phyloP scores from a whole-genome alignment of 2,888 invertebrate species.

The Scaptodrosophila latifasciaeformis region DNA sequence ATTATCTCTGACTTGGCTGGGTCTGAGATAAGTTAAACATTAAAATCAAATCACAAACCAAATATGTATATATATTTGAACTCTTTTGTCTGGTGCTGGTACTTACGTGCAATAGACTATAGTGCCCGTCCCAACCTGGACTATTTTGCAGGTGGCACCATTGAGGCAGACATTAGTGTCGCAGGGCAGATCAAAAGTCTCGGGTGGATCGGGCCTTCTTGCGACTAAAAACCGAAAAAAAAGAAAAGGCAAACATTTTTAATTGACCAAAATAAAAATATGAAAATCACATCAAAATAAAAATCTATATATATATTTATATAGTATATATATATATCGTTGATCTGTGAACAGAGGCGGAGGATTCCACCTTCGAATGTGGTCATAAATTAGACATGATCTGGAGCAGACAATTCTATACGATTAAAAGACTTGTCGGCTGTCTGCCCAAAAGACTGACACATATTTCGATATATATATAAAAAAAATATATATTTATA shows the following conservation, averaged over 20 bases:
- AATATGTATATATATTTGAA: too few relatives aligned
- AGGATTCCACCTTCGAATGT: slow-evolving; percentile 44
- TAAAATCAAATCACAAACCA: too few relatives aligned
- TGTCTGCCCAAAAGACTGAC: too few relatives aligned
- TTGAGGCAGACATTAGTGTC: slow-evolving; percentile 87
- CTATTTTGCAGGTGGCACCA: slow-evolving; percentile 89
- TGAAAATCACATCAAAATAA: slow-evolving; percentile 14
- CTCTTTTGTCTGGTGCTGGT: too few relatives aligned
- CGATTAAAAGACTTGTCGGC: slow-evolving; percentile 14
- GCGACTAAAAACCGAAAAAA: slow-evolving; percentile 57
- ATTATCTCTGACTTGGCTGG: slow-evolving; percentile 2
- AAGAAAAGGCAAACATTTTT: slow-evolving; percentile 1
- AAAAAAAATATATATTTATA: neutral
- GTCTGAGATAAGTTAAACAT: too few relatives aligned
- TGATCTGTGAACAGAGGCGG: slow-evolving; percentile 3
- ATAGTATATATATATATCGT: slow-evolving; percentile 6
- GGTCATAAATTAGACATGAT: slow-evolving; percentile 63
- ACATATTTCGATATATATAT: neutral
- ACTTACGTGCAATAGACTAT: slow-evolving; percentile 91
- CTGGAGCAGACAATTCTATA: slow-evolving; percentile 56
- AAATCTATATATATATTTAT: slow-evolving; percentile 8
- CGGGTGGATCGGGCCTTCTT: slow-evolving; percentile 73
- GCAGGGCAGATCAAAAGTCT: slow-evolving; percentile 72
- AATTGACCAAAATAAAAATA: slow-evolving; percentile 14
- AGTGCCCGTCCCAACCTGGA: slow-evolving; percentile 85